Base-by-base conservation (phyloP, 1,140 invertebrate species). In the Chrysoperla carnea region DNA sequence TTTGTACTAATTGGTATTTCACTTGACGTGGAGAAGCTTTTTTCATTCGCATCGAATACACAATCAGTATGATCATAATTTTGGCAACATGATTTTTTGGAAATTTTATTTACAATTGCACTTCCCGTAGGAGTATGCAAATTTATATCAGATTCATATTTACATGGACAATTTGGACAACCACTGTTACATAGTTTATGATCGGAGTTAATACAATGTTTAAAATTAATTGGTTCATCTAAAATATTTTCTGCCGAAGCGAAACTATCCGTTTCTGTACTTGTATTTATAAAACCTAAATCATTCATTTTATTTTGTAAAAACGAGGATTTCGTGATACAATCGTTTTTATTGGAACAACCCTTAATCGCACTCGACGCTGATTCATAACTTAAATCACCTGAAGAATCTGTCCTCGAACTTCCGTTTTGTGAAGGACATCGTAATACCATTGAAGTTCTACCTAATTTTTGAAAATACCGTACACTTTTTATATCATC, bases 401-500 rank as follows among this genome's bases (percentile, higher is more conserved):
- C 69, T 49, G 66, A 69, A 6, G 63, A 64, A 40, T 62, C 49
- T 1, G 46, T 44, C 2, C 42, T 17, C 4, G 35, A 41, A 41
- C 39, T 47, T n/a, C 39, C 43, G 38, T 42, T 48, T 42, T 42
- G 41, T 7, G 41, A 44, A 5, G 41, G 33, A 23, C 12, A 39
- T 48, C 15, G 44, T 40, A 39, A 51, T 42, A 38, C 47, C 47
- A 7, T 47, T 44, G 36, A 56, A 53, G 44, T 35, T 41, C 12
- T 50, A 11, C 66, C 58, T 43, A 69, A 59, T 57, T 67, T 70
- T 15, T 70, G 67, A 49, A 70, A 72, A 48, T 69, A 67, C 41
- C 69, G 59, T 43, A 72, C 68, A 50, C 68, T 73, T 52, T 67
- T 66, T 8, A 72, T 61, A 51, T 78, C 75, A 53, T 77, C 75